These are phyloP conservation scores for Andrena bucephala DNA, from an alignment of 2,888 invertebrate genomes.

Conservation along the genomic window DNA sequence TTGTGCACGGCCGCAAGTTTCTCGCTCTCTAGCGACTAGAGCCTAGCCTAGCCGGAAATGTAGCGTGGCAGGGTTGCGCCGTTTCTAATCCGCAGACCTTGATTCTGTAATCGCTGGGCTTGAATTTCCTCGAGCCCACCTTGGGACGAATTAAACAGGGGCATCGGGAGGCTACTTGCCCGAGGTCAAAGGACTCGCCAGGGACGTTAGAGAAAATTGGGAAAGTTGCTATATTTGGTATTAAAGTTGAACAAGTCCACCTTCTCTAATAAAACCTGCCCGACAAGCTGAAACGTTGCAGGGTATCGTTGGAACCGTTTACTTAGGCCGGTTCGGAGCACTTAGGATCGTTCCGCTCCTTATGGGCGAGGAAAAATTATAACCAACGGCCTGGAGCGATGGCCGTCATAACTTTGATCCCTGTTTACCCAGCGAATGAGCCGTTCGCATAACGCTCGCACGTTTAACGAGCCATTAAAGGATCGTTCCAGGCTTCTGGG, in stretches of 20 bases:
- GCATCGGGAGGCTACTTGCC: too few relatives aligned
- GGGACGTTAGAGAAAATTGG: background rate
- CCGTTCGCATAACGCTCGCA: conserved; percentile 26
- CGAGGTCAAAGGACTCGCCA: too few relatives aligned
- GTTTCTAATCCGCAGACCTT: background rate
- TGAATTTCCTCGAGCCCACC: too few relatives aligned
- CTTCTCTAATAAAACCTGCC: conserved; percentile 25
- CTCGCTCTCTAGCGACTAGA: background rate
- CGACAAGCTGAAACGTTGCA: background rate
- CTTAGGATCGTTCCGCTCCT: conserved; percentile 42
- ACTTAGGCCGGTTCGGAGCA: conserved; percentile 47
- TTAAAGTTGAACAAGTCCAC: background rate
- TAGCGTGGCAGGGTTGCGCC: background rate
- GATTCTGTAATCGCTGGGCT: background rate
- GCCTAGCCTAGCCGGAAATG: background rate
- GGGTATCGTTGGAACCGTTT: conserved; percentile 45
- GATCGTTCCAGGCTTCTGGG: conserved; percentile 31
- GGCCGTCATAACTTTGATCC: conserved; percentile 60
- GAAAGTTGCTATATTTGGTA: background rate
- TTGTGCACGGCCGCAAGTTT: background rate
- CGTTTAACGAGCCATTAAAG: conserved; percentile 70
- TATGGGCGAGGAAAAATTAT: conserved; percentile 58
- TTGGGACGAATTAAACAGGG: too few relatives aligned
- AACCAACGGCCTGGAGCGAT: conserved; percentile 52
- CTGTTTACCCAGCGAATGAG: conserved; percentile 51